Evolutionary conservation across 2,888 invertebrate genomes (phyloP), one percentile per base, ranked within the genome.

Genomic region (Ophion costatus): DNA sequence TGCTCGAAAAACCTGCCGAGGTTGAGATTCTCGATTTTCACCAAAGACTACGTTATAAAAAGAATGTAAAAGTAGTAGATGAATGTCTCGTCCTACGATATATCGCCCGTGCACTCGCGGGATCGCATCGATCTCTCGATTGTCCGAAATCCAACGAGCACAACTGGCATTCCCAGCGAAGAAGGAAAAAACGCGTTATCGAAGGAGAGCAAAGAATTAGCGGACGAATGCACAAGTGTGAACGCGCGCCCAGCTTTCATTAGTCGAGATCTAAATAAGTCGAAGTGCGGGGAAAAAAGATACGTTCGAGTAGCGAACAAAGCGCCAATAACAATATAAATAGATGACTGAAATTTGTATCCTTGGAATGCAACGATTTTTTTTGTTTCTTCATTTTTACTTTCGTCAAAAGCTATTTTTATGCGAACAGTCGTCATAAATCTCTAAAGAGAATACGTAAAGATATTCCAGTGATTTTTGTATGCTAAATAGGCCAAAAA

Each of bases 21-120:
- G 24, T 33, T 45, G 45, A 57, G 63, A 75, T 76, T 71, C 71
- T 80, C 76, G 71, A 42, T 83, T 83, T 83, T 79, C 69, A 84
- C 83, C 83, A 84, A 84, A 84, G 83, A 84, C 66, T 84, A 80
- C 67, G 61, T 80, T 84, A 57, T 80, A 66, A 22, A 70, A 45
- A 59, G 11, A 59, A 29, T n/a, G 66, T 42, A 61, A 22, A 61
- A 61, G 42, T 51, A 33, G 42, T 69, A 42, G 24, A 69, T 69
- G 59, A 14, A 24, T 57, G 57, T 24, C 69, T 61, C 75, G 67
- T 77, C 51, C 24, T 51, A 74, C 79, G 79, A 63, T 42, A 74
- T 73, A 83, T 82, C 82, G 74, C 78, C 78, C 82, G 82, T 83
- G 78, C 78, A 7, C 10, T 42, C 69, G 78, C 82, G 78, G 24